phyloP scores from a whole-genome alignment of 2,888 invertebrate species.

The Polydrusus tereticollis region DNA sequence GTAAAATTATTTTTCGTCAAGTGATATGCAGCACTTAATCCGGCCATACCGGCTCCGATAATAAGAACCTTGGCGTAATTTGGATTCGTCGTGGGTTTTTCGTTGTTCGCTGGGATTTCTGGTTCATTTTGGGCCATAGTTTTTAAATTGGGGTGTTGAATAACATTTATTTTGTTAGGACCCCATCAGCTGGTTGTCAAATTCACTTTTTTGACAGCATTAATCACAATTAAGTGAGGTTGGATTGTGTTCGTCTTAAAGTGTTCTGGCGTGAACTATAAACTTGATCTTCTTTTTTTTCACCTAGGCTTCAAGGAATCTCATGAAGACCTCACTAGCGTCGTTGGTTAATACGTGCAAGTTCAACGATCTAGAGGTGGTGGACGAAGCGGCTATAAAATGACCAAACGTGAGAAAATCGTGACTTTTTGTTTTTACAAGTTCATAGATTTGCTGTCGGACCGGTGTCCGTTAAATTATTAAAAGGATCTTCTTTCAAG shows the following conservation, averaged over 20 bases:
- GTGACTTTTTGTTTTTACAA: no score
- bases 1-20: constrained; percentile 83
- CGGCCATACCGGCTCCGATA: constrained; percentile 89
- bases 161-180: constrained; percentile 29
- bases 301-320: no score
- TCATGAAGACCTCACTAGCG: no score
- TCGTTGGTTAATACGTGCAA: no score
- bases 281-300: no score
- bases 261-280: neutral
- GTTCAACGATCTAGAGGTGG: no score
- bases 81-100: constrained; percentile 7
- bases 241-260: neutral
- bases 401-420: no score
- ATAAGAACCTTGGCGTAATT: constrained; percentile 78
- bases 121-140: constrained; percentile 45
- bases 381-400: no score
- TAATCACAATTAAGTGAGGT: neutral
- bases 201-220: neutral
- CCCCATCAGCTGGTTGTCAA: constrained; percentile 29
- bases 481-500: no score
- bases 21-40: constrained; percentile 87
- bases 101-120: constrained; percentile 7
- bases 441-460: no score
- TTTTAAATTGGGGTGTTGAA: constrained; percentile 19
- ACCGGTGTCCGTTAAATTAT: no score